These are phyloP conservation scores for Episyrphus balteatus DNA, from an alignment of 1,140 invertebrate genomes.

Conservation along the genomic window DNA sequence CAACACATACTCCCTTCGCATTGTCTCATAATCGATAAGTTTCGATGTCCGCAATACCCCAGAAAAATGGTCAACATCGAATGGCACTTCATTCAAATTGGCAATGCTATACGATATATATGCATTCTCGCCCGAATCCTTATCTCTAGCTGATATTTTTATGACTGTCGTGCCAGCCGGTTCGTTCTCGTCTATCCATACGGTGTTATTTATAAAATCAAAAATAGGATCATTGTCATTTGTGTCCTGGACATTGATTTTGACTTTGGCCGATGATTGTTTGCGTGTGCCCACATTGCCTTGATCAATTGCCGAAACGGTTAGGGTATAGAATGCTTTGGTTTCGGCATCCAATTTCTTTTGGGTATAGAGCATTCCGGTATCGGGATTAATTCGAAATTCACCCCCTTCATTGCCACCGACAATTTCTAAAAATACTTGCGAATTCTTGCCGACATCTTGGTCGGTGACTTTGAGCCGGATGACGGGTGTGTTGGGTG, in stretches of 20 bases:
- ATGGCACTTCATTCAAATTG: conserved; percentile 80
- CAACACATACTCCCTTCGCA: conserved; percentile 69
- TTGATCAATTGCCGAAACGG: conserved; percentile 81
- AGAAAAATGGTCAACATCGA: conserved; percentile 91
- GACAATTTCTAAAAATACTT: conserved; percentile 79
- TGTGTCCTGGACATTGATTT: conserved; percentile 73
- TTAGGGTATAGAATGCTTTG: conserved; percentile 79
- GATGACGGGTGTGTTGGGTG: conserved; percentile 77
- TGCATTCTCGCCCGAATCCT: conserved; percentile 86
- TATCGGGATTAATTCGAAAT: conserved; percentile 76
- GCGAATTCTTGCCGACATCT: conserved; percentile 68
- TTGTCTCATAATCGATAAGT: conserved; percentile 82
- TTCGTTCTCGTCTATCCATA: conserved; percentile 76
- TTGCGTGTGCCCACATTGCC: conserved; percentile 72
- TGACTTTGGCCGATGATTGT: conserved; percentile 81
- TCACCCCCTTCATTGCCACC: conserved; percentile 83
- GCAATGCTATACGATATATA: conserved; percentile 89
- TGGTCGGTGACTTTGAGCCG: conserved; percentile 75
- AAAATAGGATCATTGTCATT: conserved; percentile 91
- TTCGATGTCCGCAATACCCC: conserved; percentile 75
- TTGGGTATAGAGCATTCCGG: conserved; percentile 80
- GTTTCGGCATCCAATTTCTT: conserved; percentile 77
- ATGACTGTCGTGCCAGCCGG: conserved; percentile 70
- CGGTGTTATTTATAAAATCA: conserved; percentile 53
- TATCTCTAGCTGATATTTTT: conserved; percentile 73